phyloP scores from a whole-genome alignment of 1,140 invertebrate genomes.

The Solenopsis fugax region DNA sequence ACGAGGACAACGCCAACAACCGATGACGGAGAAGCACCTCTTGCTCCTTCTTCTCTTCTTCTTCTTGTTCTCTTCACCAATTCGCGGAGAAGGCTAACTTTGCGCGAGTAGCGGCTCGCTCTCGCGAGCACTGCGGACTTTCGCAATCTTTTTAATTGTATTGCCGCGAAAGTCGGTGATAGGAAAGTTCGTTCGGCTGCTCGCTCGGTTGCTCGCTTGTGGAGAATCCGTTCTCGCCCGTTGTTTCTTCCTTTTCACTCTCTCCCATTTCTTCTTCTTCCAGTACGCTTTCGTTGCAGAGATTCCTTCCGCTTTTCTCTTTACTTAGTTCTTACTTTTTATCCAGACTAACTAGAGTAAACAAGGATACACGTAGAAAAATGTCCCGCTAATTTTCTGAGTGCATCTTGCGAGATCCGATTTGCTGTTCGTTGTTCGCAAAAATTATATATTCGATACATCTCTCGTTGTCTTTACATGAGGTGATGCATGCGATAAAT shows the following conservation, averaged over 20 bases:
- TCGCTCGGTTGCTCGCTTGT: slow-evolving; percentile 24
- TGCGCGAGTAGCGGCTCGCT: slow-evolving; percentile 56
- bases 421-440: slow-evolving; percentile 64
- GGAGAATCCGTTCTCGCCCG: slow-evolving; percentile 35
- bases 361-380: slow-evolving; percentile 69
- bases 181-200: slow-evolving; percentile 80
- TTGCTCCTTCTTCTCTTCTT: not conserved
- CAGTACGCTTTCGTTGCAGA: not conserved
- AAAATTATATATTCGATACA: slow-evolving; percentile 60
- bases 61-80: not conserved
- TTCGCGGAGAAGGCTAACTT: slow-evolving; percentile 69
- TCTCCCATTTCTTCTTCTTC: not conserved
- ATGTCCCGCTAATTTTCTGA: slow-evolving; percentile 79
- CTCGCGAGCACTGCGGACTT: slow-evolving; percentile 74
- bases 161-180: slow-evolving; percentile 79
- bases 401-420: slow-evolving; percentile 72
- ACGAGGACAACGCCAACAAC: slow-evolving; percentile 11
- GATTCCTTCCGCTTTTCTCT: slow-evolving; percentile 41
- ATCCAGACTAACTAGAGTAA: slow-evolving; percentile 55
- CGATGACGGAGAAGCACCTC: not conserved
- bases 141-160: slow-evolving; percentile 85
- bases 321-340: slow-evolving; percentile 76
- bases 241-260: slow-evolving; percentile 62
- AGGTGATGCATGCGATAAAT: not conserved
- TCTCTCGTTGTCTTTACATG: not conserved